Conservation (phyloP, 2,888 invertebrate genomes). For the Ptychoptera contaminata region DNA sequence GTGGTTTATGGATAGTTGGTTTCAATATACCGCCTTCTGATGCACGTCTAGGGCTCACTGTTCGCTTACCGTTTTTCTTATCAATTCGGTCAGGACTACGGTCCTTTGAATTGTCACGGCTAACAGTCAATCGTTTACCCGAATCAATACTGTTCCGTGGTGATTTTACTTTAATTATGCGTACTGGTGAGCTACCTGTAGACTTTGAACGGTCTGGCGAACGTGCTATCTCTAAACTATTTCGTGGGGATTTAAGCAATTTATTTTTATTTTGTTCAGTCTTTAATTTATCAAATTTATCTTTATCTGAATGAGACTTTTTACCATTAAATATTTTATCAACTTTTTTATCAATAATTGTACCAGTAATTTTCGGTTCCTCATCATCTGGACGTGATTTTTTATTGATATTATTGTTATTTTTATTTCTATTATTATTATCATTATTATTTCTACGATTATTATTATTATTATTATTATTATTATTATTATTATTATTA, state of each 20-base stretch:
- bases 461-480: too few species aligned
- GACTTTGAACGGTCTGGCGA: constrained; percentile 33
- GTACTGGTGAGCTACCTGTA: constrained; percentile 28
- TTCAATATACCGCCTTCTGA: constrained; percentile 29
- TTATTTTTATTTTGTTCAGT: constrained; percentile 7
- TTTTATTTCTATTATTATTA: too few species aligned
- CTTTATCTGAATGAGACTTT: background rate
- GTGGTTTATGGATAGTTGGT: background rate
- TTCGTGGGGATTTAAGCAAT: constrained; percentile 33
- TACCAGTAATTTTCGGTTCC: constrained; percentile 3
- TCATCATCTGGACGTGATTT: too few species aligned
- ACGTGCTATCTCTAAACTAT: constrained; percentile 38
- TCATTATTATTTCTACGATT: too few species aligned
- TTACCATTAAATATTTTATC: constrained; percentile 26
- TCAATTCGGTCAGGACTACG: constrained; percentile 18
- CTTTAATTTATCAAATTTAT: too few species aligned
- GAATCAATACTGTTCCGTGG: constrained; percentile 41
- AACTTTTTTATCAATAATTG: constrained; percentile 29
- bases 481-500: too few species aligned
- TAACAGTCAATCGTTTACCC: constrained; percentile 23
- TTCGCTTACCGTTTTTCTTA: constrained; percentile 13
- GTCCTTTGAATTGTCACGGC: constrained; percentile 28
- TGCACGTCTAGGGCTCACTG: constrained; percentile 26
- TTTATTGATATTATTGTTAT: too few species aligned
- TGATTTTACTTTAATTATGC: constrained; percentile 31